Conservation (phyloP, 2,797 vertebrate genomes). For the Spinibarbus caldwelli region DNA sequence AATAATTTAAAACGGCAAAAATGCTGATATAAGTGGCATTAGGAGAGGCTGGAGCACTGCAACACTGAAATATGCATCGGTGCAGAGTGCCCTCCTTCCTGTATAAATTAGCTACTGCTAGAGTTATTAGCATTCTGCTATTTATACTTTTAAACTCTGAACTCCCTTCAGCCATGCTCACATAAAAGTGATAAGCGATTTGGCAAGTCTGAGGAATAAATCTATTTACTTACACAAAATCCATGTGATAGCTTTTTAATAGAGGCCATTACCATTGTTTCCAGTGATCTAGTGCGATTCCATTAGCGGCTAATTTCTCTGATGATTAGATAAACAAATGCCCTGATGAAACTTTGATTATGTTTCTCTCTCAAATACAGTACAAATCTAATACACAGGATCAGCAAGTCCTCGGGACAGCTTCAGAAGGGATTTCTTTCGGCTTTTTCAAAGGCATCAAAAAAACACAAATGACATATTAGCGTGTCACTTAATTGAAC, state of each 20-base stretch:
- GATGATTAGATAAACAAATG: slow-evolving; percentile 61
- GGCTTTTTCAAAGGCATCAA: slow-evolving; percentile 26
- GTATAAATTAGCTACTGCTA: slow-evolving; percentile 46
- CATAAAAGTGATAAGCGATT: slow-evolving; percentile 56
- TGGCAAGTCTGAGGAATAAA: slow-evolving; percentile 46
- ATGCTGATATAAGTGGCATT: slow-evolving; percentile 38
- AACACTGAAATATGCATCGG: slow-evolving; percentile 51
- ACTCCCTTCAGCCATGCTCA: slow-evolving; percentile 37
- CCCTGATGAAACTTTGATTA: slow-evolving; percentile 53
- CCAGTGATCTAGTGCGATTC: slow-evolving; percentile 34
- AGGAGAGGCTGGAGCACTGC: slow-evolving; percentile 20
- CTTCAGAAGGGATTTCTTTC: not conserved
- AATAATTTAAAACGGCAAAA: slow-evolving; percentile 55
- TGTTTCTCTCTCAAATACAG: slow-evolving; percentile 34
- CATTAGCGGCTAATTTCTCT: slow-evolving; percentile 54
- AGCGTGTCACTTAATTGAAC: slow-evolving; percentile 32
- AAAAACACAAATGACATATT: slow-evolving; percentile 36
- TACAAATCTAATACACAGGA: slow-evolving; percentile 34
- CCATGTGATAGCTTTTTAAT: slow-evolving; percentile 58
- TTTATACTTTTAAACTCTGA: slow-evolving; percentile 50
- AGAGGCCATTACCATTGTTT: slow-evolving; percentile 54
- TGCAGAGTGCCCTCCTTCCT: not conserved
- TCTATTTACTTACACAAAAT: slow-evolving; percentile 51
- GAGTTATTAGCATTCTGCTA: slow-evolving; percentile 47
- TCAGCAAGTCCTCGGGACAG: not conserved